Evolutionary conservation across 1,140 invertebrate species (phyloP), one percentile per base, ranked within the genome.

Genomic region (Bombus superbus): DNA sequence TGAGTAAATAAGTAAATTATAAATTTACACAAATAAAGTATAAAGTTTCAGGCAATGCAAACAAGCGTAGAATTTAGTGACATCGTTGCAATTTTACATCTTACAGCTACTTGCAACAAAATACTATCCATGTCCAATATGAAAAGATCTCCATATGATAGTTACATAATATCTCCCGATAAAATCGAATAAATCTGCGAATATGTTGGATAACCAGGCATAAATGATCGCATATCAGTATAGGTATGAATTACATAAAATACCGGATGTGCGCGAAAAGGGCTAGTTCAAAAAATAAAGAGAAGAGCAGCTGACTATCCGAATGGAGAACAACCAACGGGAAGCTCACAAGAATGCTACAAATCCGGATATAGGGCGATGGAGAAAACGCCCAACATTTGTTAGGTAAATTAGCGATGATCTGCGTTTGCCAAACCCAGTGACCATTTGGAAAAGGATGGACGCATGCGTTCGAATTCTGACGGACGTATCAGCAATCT

Each of bases 391-490:
- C 13, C 8, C 47, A 62, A 62, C 32, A 84, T 71, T 90, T 79
- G 57, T 75, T n/a, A 3, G 62, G 44, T 74, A 74, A 90, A 88
- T 88, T 84, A 81, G 10, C 40, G 57, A 73, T 83, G 59, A 89
- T 89, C 59, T 74, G 57, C n/a, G 44, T 66, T 47, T 59, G 59
- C 44, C 81, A 47, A 81, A 85, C 76, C 66, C 82, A 77, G 35
- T 40, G 80, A 68, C 40, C 73, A 68, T 86, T 82, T 76, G 62
- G 44, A 82, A 62, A 72, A 73, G 44, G 75, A 68, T n/a, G 57
- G 74, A 90, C 88, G 78, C 81, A 88, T 90, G 77, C 86, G 81
- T 90, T 86, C 40, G 66, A 59, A 85, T 71, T 73, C 82, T 83
- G 72, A 74, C 69, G 40, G 18, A 53, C 47, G 5, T 53, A 64